Base-by-base conservation (phyloP, 2,797 vertebrate genomes). In the Schizothorax lantsangensis region DNA sequence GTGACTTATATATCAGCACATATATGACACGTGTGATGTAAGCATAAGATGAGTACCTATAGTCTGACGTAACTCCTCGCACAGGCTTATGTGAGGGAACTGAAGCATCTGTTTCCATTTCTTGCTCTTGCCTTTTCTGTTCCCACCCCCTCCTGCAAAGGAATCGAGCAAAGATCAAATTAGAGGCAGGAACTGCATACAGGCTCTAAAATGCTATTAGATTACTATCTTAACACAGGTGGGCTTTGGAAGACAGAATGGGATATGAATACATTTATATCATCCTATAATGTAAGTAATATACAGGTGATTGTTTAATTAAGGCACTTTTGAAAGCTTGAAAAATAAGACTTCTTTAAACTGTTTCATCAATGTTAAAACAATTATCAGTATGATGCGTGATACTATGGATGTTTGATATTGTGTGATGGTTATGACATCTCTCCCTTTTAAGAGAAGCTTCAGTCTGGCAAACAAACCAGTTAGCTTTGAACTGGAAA, bases 41-140 rank as follows among this genome's bases (percentile, higher is more conserved):
- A 75, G 7, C 4, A 4, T 52, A 45, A 82, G 33, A 15, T 9
- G 43, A 52, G 23, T 93, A 99, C 98, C 98, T 3, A 96, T 94
- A 81, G 74, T 95, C 79, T 96, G 97, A 52, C 98, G 96, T 26
- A 99, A 95, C 88, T 99, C 98, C 89, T 98, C 98, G 1, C 98
- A 99, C 90, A 97, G 92, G 92, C 98, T 99, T 85, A 99, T 96
- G 89, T 99, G 98, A 23, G 98, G 98, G 59, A 99, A 99, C 94
- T 98, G 98, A 45, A 99, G 95, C 97, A 99, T 98, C 95, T 99
- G 97, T 88, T 98, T 97, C 98, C 98, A 99, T 95, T 99, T 99
- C 94, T 99, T 99, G 92, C 98, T 99, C 91, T 99, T 99, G 92
- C 98, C 98, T 95, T 99, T 99, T 89, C 98, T 93, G 95, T 97